Evolutionary conservation across 2,113 vertebrate species (phyloP).

Genomic region (Syngnathoides biaculeatus): DNA sequence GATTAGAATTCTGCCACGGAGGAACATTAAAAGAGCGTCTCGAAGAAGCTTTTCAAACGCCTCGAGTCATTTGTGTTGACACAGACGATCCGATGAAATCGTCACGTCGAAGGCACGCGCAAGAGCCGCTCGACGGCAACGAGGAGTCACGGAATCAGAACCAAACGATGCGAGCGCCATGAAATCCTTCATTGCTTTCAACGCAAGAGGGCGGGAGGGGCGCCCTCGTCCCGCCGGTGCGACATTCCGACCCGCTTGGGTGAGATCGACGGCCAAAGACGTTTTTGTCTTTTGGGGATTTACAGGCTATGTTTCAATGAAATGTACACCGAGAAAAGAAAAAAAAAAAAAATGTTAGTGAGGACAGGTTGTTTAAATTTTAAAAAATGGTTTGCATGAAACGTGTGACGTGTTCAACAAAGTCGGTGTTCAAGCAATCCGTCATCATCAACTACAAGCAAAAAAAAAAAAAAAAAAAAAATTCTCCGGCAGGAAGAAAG

Average conservation of each 20-base stretch:
- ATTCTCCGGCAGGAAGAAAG: not conserved
- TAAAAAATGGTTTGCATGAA: not conserved
- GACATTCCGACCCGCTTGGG: no score
- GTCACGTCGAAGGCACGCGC: not conserved
- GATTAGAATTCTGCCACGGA: not conserved
- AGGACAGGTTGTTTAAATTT: no score
- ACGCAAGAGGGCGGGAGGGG: not conserved
- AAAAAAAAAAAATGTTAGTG: not conserved
- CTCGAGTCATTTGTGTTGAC: not conserved
- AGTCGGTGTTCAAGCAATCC: no score
- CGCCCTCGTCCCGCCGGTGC: no score
- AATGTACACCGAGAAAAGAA: no score
- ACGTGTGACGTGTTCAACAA: not conserved
- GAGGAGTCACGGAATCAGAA: not conserved
- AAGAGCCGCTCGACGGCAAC: not conserved
- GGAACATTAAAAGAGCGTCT: not conserved
- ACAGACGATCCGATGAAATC: not conserved
- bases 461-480: no score
- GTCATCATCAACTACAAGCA: no score
- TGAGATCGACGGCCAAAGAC: no score
- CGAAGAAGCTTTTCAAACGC: not conserved
- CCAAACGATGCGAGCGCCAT: not conserved
- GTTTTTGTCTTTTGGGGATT: no score
- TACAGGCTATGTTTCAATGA: no score
- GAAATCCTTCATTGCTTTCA: not conserved